These are phyloP conservation scores for Buceros bicornis DNA, from an alignment of 2,797 vertebrate species.

Conservation along the genomic window DNA sequence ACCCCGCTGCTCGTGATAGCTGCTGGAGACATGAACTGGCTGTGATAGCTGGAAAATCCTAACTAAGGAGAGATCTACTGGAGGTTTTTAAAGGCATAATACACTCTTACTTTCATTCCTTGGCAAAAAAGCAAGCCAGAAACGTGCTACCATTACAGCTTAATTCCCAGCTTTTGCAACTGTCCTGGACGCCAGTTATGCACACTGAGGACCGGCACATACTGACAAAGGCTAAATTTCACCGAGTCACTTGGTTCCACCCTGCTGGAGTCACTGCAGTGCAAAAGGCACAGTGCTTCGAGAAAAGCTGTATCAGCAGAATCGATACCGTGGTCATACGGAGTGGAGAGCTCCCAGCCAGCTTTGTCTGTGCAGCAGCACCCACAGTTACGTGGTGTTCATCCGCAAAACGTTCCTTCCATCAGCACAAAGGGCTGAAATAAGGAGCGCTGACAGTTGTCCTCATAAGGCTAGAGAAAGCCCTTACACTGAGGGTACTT, in stretches of 20 bases:
- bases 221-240: neutral
- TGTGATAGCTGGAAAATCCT: neutral
- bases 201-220: neutral
- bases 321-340: rapidly evolving
- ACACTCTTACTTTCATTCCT: neutral
- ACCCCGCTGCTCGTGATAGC: rapidly evolving
- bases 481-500: neutral
- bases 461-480: neutral
- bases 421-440: neutral
- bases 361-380: neutral
- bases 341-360: neutral
- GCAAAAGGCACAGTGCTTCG: rapidly evolving
- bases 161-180: neutral
- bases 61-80: too few relatives aligned
- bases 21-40: neutral
- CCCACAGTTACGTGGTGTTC: neutral
- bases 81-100: neutral
- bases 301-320: neutral
- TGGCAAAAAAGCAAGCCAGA: neutral
- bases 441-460: neutral
- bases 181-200: rapidly evolving
- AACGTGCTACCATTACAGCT: neutral
- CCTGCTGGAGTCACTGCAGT: neutral
- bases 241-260: neutral
- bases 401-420: neutral